Evolutionary conservation across 2,888 invertebrate genomes (phyloP).

Genomic region (Perizoma flavofasciatum): DNA sequence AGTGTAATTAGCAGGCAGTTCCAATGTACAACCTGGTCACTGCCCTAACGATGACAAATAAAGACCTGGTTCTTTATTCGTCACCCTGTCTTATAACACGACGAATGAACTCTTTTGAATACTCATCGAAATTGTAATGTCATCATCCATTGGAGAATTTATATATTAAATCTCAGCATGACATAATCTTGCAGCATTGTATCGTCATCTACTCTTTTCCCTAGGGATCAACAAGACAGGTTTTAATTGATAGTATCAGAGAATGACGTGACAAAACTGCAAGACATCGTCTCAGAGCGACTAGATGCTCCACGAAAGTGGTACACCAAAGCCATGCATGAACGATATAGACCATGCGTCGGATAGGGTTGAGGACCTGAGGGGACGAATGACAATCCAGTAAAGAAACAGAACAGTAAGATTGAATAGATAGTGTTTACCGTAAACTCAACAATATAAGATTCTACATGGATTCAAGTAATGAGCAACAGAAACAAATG

Average conservation of each 20-base stretch:
- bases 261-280: conserved; percentile 30
- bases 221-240: too few relatives aligned
- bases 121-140: conserved; percentile 1
- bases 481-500: too few relatives aligned
- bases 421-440: too few relatives aligned
- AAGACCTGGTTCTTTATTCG: too few relatives aligned
- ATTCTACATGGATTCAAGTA: too few relatives aligned
- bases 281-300: conserved; percentile 25
- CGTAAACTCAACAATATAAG: too few relatives aligned
- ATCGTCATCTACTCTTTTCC: not conserved
- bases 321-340: conserved; percentile 55
- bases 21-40: too few relatives aligned
- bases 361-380: conserved; percentile 28
- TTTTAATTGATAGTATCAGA: not conserved
- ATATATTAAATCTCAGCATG: not conserved
- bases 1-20: too few relatives aligned
- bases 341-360: conserved; percentile 55
- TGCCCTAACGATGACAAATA: too few relatives aligned
- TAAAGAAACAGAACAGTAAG: conserved; percentile 8
- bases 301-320: not conserved
- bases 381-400: conserved; percentile 34
- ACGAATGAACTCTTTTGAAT: too few relatives aligned
- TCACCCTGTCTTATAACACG: too few relatives aligned
- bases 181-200: conserved; percentile 12
- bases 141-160: not conserved